These are phyloP conservation scores for Lepeophtheirus salmonis DNA, from an alignment of 1,140 invertebrate species.

Conservation along the genomic window DNA sequence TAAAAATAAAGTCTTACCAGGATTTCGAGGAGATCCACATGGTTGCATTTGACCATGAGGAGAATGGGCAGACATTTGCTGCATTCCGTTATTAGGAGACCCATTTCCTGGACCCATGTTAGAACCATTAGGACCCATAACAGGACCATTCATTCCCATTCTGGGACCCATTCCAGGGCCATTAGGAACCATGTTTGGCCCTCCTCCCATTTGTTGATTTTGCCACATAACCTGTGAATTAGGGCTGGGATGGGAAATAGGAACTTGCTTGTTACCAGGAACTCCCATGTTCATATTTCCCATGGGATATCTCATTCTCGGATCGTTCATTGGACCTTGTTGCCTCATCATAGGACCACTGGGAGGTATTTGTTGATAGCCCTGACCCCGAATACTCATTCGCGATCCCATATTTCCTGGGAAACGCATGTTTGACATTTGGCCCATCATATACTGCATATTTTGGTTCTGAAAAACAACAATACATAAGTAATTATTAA, in stretches of 20 bases:
- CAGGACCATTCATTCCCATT: not conserved
- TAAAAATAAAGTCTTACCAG: not conserved
- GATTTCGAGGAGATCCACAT: not conserved
- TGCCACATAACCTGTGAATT: not conserved
- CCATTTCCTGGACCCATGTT: not conserved
- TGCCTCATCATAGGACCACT: slow-evolving; percentile 19
- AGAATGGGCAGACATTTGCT: not conserved
- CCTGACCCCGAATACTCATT: not conserved
- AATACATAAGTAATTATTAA: not conserved
- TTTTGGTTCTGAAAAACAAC: slow-evolving; percentile 11
- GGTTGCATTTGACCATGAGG: not conserved
- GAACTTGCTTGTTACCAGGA: slow-evolving; percentile 6
- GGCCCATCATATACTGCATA: slow-evolving; percentile 19
- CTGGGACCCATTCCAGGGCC: not conserved
- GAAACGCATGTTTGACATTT: slow-evolving; percentile 10
- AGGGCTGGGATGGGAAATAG: not conserved
- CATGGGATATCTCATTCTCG: slow-evolving; percentile 2
- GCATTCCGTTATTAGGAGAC: not conserved
- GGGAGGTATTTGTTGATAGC: slow-evolving; percentile 15
- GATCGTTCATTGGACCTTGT: slow-evolving; percentile 2
- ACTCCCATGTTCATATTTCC: not conserved
- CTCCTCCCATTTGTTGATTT: not conserved
- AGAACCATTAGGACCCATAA: not conserved
- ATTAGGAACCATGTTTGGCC: not conserved
- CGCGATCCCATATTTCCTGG: not conserved